Base-by-base conservation (phyloP, 2,797 vertebrate species). In the Catamblyrhynchus diadema region DNA sequence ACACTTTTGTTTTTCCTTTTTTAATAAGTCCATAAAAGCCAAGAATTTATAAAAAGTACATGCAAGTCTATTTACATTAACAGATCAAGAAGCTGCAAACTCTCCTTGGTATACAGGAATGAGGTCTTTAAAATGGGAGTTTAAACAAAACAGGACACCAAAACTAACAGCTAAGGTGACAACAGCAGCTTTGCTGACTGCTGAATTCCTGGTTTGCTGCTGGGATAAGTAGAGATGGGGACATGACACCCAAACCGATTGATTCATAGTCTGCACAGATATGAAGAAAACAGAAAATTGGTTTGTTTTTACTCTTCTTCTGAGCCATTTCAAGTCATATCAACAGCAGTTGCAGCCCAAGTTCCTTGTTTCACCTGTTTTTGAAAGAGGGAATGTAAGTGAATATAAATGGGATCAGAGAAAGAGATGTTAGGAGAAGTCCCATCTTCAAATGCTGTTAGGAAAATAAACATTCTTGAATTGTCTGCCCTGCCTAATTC, bases 1-100 rank as follows among this genome's bases (percentile, higher is more conserved):
- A 90, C 28, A 81, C 7, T 61, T 95, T 16, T 28, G 9, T 10
- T 83, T 95, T 83, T 79, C 14, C 11, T 83, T 91, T 92, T 97
- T 96, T 95, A 97, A 42, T 97, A 88, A 91, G 54, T 72, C 39
- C 54, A 53, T 62, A 91, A 93, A 96, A 84, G 41, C 33, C 42
- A 83, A 73, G 24, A 30, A 50, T 93, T 86, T 86, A 75, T 53
- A 90, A 95, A 94, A 96, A 79, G 70, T 70, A 94, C 75, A 92
- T 90, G 93, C 89, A 93, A 69, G 50, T 81, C 24, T 32, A 74
- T 92, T 87, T 92, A 94, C 73, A 91, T 72, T 50, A 78, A 53
- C 6, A 48, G n/a, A 69, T 22, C 18, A 3, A 81, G 32, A 83
- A 62, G 57, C 24, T 69, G 70, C 54, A 77, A 83, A 86, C 25